phyloP scores from a whole-genome alignment of 2,888 invertebrate species.

The Euphydryas editha region DNA sequence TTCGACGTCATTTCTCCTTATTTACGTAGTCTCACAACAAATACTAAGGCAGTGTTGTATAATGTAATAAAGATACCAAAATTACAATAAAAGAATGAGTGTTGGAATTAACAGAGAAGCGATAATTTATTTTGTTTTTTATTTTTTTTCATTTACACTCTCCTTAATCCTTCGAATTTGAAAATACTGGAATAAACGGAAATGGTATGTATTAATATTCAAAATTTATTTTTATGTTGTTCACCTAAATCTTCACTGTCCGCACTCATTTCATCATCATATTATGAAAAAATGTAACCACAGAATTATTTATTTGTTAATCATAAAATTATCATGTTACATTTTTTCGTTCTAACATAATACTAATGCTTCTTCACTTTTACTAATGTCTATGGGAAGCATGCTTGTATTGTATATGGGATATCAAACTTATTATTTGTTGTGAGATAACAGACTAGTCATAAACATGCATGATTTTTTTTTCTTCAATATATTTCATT shows the following conservation, averaged over 20 bases:
- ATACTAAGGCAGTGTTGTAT: conserved; percentile 73
- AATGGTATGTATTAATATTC: conserved; percentile 75
- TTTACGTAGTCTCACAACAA: conserved; percentile 82
- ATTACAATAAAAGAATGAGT: conserved; percentile 83
- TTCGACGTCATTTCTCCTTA: conserved; percentile 47
- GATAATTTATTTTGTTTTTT: conserved; percentile 72
- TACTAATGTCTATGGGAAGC: conserved; percentile 61
- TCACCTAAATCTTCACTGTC: conserved; percentile 67
- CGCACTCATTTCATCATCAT: conserved; percentile 66
- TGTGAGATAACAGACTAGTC: conserved; percentile 74
- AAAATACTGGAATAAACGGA: conserved; percentile 56
- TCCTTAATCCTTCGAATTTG: conserved; percentile 61
- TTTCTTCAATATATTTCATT: neutral
- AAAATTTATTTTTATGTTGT: conserved; percentile 67
- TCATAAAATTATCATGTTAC: conserved; percentile 38
- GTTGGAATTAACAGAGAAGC: conserved; percentile 83
- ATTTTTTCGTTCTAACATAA: conserved; percentile 48
- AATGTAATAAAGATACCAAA: conserved; percentile 76
- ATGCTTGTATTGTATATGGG: conserved; percentile 59
- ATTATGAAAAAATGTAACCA: conserved; percentile 59
- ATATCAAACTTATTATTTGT: conserved; percentile 74
- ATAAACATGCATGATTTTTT: conserved; percentile 49
- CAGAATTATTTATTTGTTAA: conserved; percentile 1
- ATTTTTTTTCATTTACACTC: conserved; percentile 53
- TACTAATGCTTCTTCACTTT: conserved; percentile 65